Conservation (phyloP, 2,113 vertebrate genomes). For the Pedionomus torquatus region DNA sequence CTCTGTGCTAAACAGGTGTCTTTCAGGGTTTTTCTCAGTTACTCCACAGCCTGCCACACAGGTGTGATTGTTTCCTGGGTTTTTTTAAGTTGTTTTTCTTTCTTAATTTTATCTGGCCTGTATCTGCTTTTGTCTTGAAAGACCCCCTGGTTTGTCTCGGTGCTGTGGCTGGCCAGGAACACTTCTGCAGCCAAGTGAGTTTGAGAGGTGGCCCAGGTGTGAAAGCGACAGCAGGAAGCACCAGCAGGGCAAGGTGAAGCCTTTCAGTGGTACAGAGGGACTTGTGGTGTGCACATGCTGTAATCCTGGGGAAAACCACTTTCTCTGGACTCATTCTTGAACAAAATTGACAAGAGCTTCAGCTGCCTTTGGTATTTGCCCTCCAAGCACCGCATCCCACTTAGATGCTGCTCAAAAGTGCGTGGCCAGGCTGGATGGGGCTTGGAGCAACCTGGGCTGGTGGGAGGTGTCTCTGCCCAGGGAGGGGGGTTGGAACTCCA, state of each 20-base stretch:
- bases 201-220: not conserved
- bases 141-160: not conserved
- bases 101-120: not conserved
- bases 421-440: no score
- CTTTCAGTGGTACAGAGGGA: not conserved
- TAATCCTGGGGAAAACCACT: not conserved
- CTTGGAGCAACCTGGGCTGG: no score
- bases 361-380: not conserved
- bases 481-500: no score
- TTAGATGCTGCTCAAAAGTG: not conserved
- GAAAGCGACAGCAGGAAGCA: not conserved
- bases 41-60: not conserved
- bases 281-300: accelerated
- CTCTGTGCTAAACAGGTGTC: not conserved
- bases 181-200: not conserved
- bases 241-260: not conserved
- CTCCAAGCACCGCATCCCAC: not conserved
- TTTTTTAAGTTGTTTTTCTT: no score
- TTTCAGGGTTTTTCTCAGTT: not conserved
- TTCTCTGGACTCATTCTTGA: not conserved
- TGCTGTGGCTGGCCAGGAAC: not conserved
- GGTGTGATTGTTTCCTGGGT: not conserved
- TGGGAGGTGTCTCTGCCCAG: no score
- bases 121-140: not conserved
- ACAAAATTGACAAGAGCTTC: not conserved